A percentile compares a stretch with the other conserved stretches of the same genome.
Conservation (phyloP, 2,797 vertebrate genomes). For the Aldrovandia affinis region DNA sequence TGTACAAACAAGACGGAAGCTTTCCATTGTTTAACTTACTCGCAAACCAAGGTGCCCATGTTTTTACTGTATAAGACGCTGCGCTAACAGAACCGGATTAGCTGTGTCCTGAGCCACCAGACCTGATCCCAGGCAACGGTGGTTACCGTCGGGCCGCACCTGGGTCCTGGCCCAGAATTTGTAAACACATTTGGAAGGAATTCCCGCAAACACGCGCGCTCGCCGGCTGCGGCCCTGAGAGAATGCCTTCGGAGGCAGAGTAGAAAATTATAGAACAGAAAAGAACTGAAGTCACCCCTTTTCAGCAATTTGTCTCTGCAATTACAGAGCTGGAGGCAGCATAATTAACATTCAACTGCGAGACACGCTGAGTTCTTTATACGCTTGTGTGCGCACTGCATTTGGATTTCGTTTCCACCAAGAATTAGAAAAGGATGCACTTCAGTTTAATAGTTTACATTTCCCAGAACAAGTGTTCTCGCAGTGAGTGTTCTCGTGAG, state of each 20-base stretch:
- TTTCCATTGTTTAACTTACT: too few relatives aligned
- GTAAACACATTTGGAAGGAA: slow-evolving; percentile 10
- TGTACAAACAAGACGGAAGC: too few relatives aligned
- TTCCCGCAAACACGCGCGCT: background rate
- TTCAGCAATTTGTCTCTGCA: slow-evolving; percentile 13
- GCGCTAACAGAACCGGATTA: background rate
- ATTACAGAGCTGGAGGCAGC: slow-evolving; percentile 16
- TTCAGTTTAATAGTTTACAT: background rate
- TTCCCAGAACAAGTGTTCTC: background rate
- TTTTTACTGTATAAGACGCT: background rate
- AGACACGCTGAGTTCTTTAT: slow-evolving; percentile 2
- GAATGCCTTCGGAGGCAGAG: background rate
- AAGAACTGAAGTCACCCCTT: background rate
- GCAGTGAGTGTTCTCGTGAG: background rate
- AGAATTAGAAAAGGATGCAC: background rate
- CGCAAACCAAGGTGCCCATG: too few relatives aligned
- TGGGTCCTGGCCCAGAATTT: slow-evolving; percentile 18
- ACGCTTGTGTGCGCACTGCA: background rate
- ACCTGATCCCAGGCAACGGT: background rate
- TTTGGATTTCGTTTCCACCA: background rate
- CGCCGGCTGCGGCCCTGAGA: background rate
- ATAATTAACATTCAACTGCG: slow-evolving; percentile 7
- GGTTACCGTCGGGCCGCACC: background rate
- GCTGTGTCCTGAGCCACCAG: background rate
- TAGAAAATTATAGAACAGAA: slow-evolving; percentile 18